Conservation (phyloP, 2,797 vertebrate species). For the Dermochelys coriacea region DNA sequence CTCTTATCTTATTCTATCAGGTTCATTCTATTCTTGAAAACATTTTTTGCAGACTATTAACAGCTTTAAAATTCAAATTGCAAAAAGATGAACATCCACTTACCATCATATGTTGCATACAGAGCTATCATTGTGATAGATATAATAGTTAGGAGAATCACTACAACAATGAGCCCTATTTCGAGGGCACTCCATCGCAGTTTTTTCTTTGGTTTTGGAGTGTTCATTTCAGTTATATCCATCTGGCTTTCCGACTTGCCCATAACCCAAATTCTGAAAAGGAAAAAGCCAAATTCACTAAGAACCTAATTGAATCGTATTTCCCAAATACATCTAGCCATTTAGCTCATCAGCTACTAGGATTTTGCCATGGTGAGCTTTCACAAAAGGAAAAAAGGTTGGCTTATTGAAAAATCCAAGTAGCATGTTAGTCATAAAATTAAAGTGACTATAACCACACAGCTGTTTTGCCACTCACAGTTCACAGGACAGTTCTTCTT, state of each 20-base stretch:
- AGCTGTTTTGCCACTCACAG: neutral
- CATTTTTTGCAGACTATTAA: neutral
- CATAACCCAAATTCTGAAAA: slow-evolving; percentile 89
- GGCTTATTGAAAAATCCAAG: neutral
- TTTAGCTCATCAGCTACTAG: neutral
- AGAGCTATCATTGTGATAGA: slow-evolving; percentile 89
- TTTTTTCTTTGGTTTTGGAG: slow-evolving; percentile 90
- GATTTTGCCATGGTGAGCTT: neutral
- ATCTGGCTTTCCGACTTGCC: slow-evolving; percentile 90
- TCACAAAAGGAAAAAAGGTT: neutral
- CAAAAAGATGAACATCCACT: neutral
- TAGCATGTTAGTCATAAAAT: neutral
- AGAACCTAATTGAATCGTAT: neutral
- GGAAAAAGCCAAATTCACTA: neutral
- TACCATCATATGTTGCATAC: slow-evolving; percentile 89
- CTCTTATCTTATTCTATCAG: neutral
- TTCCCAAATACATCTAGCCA: neutral
- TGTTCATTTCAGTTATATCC: slow-evolving; percentile 91
- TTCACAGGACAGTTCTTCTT: neutral
- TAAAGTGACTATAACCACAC: neutral
- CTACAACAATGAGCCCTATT: slow-evolving; percentile 88
- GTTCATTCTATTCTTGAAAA: neutral
- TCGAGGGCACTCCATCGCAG: slow-evolving; percentile 90
- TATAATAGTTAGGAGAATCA: slow-evolving; percentile 87
- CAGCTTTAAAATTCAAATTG: neutral